Base-by-base conservation (phyloP, 2,797 vertebrate species). In the Karalla daura region DNA sequence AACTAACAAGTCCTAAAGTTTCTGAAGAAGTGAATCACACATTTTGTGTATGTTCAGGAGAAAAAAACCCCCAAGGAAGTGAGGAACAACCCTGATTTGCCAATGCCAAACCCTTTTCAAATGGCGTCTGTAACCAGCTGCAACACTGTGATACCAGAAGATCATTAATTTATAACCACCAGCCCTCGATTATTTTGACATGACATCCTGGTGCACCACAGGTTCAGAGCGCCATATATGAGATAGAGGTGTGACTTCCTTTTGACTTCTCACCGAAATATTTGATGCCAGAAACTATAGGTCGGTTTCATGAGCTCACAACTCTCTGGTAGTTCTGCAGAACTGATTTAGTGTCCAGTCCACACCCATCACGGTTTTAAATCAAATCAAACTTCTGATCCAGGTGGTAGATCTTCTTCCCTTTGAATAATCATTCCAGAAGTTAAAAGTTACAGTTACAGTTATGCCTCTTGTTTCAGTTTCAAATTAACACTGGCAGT, bases 191-290 rank as follows among this genome's bases (percentile, higher is more conserved):
- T 80, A 71, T 67, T 85, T 78, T 70, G 41, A 74, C 46, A 68
- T 84, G 69, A 84, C 74, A 85, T 89, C 81, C 82, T 76, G 67
- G 52, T 52, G 77, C 81, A 60, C 67, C 44, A 5, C 73, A 79
- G 61, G 71, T 68, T 81, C 30, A 74, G 39, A 76, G 24, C 35
- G 62, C 4, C 1, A 60, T 23, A 77, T 68, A 65, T n/a, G n/a
- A 77, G 44, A 76, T 17, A 18, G 3, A 23, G 11, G 58, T n/a
- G 41, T 74, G 46, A 58, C 58, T 78, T 68, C 47, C 56, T 13
- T 23, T n/a, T 12, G 35, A n/a, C 28, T 33, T 65, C 27, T 72
- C 62, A 79, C 27, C 25, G 36, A 52, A 62, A 78, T 23, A 72
- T 7, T 37, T 24, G 23, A 68, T 47, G 52, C 40, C 28, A 10